Evolutionary conservation across 2,113 vertebrate genomes (phyloP).

Genomic region (Prinia subflava): DNA sequence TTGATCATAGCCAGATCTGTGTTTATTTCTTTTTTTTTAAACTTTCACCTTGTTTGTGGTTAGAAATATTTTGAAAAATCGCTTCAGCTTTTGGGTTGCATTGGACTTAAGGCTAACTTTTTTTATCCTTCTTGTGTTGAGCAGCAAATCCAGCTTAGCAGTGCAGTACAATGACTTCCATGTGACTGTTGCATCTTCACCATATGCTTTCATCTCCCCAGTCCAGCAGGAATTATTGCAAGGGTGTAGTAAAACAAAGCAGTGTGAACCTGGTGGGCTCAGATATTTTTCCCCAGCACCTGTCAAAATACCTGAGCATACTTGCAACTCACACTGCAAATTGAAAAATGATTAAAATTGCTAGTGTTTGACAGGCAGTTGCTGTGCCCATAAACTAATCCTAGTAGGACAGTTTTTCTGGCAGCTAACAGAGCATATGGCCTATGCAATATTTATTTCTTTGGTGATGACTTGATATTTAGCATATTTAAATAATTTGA

Average conservation of each 20-base stretch:
- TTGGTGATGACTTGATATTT: constrained; percentile 47
- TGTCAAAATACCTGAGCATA: constrained; percentile 38
- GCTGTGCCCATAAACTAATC: constrained; percentile 34
- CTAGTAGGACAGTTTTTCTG: constrained; percentile 58
- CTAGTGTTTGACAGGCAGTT: constrained; percentile 17
- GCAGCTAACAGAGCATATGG: constrained; percentile 63
- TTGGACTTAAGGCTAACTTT: background rate
- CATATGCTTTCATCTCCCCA: background rate
- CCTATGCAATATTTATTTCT: constrained; percentile 72
- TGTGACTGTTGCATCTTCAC: background rate
- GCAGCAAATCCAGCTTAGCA: background rate
- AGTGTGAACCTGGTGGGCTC: background rate
- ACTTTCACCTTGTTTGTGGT: background rate
- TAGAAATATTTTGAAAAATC: background rate
- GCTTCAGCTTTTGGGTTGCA: background rate
- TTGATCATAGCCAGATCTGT: background rate
- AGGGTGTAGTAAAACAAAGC: background rate
- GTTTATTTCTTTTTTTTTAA: background rate
- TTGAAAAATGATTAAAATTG: constrained; percentile 52
- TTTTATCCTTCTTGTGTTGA: background rate
- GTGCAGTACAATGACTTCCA: background rate
- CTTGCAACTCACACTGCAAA: background rate
- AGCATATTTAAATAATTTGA: constrained; percentile 52
- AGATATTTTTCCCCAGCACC: background rate
- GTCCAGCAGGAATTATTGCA: background rate